Evolutionary conservation across 2,888 invertebrate genomes (phyloP).

Genomic region (Ferdinandea cuprea): DNA sequence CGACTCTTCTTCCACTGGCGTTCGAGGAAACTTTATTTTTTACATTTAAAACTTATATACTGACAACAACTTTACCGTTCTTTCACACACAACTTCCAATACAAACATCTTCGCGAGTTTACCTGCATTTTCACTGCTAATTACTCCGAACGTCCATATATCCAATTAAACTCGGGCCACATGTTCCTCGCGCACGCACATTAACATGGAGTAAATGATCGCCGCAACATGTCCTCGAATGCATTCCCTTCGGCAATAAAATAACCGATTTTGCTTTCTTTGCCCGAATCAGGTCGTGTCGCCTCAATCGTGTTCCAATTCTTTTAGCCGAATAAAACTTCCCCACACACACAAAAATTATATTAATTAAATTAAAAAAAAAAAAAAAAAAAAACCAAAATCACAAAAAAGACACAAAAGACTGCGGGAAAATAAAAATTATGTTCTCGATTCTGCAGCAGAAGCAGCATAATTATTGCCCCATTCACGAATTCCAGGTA

Average conservation of each 20-base stretch:
- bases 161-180: conserved; percentile 54
- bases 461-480: conserved; percentile 67
- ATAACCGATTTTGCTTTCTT: conserved; percentile 17
- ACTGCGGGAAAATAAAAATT: conserved; percentile 41
- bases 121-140: conserved; percentile 4
- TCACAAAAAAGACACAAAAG: too few species aligned
- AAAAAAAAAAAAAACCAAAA: too few species aligned
- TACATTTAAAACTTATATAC: too few species aligned
- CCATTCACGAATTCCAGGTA: conserved; percentile 74
- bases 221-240: conserved; percentile 59
- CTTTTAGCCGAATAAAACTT: conserved; percentile 41
- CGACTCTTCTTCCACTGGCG: too few species aligned
- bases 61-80: too few species aligned
- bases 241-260: conserved; percentile 49
- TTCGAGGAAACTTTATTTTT: too few species aligned
- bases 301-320: conserved; percentile 11
- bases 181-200: conserved; percentile 45
- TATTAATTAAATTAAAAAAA: conserved; percentile 72
- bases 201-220: conserved; percentile 44
- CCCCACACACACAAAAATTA: conserved; percentile 57
- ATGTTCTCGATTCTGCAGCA: conserved; percentile 58
- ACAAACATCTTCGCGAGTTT: too few species aligned
- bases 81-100: too few species aligned
- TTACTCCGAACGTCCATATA: conserved; percentile 29
- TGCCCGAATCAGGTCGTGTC: conserved; percentile 27